Base-by-base conservation (phyloP, 2,888 invertebrate genomes). In the Choristoneura rosaceana region DNA sequence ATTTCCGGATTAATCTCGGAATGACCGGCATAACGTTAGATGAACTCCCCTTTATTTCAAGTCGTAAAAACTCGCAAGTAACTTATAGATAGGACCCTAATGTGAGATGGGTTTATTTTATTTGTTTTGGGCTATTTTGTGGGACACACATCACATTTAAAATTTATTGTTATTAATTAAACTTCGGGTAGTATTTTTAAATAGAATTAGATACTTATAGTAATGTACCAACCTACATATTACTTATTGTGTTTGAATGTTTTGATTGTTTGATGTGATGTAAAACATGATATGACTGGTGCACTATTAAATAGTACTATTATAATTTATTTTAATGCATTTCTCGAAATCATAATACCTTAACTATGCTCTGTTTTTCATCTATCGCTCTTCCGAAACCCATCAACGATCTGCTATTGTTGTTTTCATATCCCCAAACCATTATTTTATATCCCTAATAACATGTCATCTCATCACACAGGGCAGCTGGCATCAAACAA, bases 1-100 rank as follows among this genome's bases (percentile, higher is more conserved):
- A 43, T 61, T 47, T 67, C 59, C 62, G 41, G 52, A 45, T 62
- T 41, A 60, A 59, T 33, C 59, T 45, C 52, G 12, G 50, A 38
- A 47, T 71, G 61, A 45, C 61, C 60, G 65, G 34, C 45, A 33
- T 17, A 34, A 38, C 17, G 59, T 34, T 50, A 60, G 14, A 50
- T 50, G 17, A 33, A 47, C 50, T 34, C 43, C 47, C 47, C 47
- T 45, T 38, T 38, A 60, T 50, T 47, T 38, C 59, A 15, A 47
- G 59, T 50, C 33, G 9, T 65, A 50, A 52, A 33, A 43, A 50
- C 8, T 10, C 38, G 10, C 12, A 15, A 12, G 41, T n/a, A 33
- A 43, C 43, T 62, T 25, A 33, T 9, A 61, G 15, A 15, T 50
- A 33, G 14, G 41, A 38, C 41, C 15, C 7, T 3, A 15, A 34